Percentiles rank a stretch among this genome's conserved stretches.
These are phyloP conservation scores for Pseudococcus jackbeardsleyi DNA, from an alignment of 2,888 invertebrate genomes.

Conservation along the genomic window DNA sequence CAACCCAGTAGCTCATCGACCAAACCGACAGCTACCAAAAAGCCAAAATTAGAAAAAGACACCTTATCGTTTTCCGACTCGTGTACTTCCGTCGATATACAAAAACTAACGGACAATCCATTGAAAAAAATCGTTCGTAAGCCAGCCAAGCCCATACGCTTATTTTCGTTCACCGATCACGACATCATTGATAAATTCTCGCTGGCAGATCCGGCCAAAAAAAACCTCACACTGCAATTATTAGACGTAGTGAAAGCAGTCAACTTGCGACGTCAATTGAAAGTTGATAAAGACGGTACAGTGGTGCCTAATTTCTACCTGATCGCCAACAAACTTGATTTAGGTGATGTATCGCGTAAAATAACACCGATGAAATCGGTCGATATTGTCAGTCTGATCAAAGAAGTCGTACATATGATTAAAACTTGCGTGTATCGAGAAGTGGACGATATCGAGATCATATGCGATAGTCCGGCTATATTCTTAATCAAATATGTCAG, in stretches of 20 bases:
- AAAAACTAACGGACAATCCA: not conserved
- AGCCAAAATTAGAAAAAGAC: not conserved
- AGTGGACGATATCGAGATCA: conserved; percentile 58
- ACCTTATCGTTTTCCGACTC: not conserved
- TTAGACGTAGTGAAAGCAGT: conserved; percentile 56
- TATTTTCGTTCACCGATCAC: conserved; percentile 60
- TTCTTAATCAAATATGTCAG: conserved; percentile 55
- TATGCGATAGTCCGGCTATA: conserved; percentile 63
- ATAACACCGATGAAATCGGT: conserved; percentile 44
- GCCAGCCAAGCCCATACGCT: conserved; percentile 40
- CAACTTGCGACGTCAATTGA: conserved; percentile 34
- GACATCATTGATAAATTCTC: conserved; percentile 47
- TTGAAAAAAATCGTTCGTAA: conserved; percentile 7
- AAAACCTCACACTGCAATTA: conserved; percentile 44
- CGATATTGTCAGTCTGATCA: conserved; percentile 50
- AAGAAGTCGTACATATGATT: conserved; percentile 59
- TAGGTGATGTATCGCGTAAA: conserved; percentile 18
- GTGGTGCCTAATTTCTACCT: conserved; percentile 58
- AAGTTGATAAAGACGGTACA: conserved; percentile 45
- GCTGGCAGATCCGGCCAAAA: not conserved
- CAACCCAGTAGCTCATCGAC: not conserved
- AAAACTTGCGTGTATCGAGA: conserved; percentile 55
- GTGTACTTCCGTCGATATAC: not conserved
- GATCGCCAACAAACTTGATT: conserved; percentile 27
- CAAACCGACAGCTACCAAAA: not conserved